A percentile compares a stretch with the other conserved stretches of the same genome.
These are phyloP conservation scores for Prosapia bicincta DNA, from an alignment of 2,888 invertebrate genomes.

Conservation along the genomic window DNA sequence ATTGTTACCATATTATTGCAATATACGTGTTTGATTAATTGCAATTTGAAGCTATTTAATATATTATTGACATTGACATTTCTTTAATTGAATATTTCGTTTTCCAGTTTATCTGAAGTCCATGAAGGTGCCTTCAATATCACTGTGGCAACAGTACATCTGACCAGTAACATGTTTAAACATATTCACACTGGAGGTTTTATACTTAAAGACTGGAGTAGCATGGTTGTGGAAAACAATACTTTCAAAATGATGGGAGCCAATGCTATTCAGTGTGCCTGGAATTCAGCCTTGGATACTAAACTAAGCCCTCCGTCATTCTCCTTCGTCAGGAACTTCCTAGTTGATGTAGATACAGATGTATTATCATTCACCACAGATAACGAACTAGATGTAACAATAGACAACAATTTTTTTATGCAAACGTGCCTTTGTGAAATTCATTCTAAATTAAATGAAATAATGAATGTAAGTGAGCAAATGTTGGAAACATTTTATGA, in stretches of 20 bases:
- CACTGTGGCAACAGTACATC: slow-evolving; percentile 57
- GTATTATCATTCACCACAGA: slow-evolving; percentile 56
- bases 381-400: slow-evolving; percentile 47
- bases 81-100: background rate
- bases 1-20: no score
- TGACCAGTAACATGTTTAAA: slow-evolving; percentile 60
- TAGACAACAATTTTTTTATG: slow-evolving; percentile 61
- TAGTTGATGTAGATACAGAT: slow-evolving; percentile 29
- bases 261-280: slow-evolving; percentile 47
- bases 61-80: no score
- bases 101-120: slow-evolving; percentile 47
- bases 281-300: background rate
- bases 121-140: slow-evolving; percentile 61
- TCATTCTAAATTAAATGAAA: slow-evolving; percentile 47
- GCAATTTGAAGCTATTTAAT: no score
- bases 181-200: slow-evolving; percentile 58
- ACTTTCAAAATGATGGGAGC: slow-evolving; percentile 57
- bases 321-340: slow-evolving; percentile 34
- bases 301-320: slow-evolving; percentile 27
- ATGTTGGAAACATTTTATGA: slow-evolving; percentile 49
- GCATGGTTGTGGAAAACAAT: slow-evolving; percentile 60
- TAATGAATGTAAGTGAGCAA: slow-evolving; percentile 49
- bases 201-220: slow-evolving; percentile 62
- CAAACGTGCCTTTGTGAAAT: slow-evolving; percentile 61
- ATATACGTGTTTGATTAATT: no score